A percentile compares a stretch with the other conserved stretches of the same genome.
These are phyloP conservation scores for Aphodius granarius DNA, from an alignment of 2,888 invertebrate genomes.

Conservation along the genomic window DNA sequence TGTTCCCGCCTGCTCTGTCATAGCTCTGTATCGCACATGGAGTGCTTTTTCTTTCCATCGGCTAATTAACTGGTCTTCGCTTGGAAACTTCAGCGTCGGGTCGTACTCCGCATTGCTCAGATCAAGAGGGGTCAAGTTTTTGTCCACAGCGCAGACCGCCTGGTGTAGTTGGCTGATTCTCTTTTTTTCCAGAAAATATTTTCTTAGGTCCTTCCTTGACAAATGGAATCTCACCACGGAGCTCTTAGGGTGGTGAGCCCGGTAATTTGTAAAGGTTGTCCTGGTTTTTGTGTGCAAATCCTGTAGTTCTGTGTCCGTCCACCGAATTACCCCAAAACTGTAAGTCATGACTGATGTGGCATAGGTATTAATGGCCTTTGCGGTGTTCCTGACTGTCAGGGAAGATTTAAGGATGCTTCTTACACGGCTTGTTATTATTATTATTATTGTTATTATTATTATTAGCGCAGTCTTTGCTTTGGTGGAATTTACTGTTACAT, in stretches of 20 bases:
- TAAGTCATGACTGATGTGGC: neutral
- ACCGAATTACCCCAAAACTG: neutral
- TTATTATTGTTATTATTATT: too few relatives aligned
- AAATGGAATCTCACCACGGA: constrained; percentile 16
- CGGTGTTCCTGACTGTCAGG: too few relatives aligned
- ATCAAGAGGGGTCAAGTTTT: neutral
- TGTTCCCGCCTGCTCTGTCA: neutral
- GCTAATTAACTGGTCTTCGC: neutral
- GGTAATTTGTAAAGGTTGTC: constrained; percentile 12
- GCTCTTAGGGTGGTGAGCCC: constrained; percentile 15
- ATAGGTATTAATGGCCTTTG: too few relatives aligned
- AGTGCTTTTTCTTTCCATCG: constrained; percentile 5
- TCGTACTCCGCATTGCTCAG: neutral
- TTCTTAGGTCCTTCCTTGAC: constrained; percentile 1
- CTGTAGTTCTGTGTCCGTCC: neutral
- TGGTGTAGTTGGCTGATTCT: neutral
- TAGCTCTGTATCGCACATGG: neutral
- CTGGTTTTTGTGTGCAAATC: constrained; percentile 12
- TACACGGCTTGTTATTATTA: too few relatives aligned
- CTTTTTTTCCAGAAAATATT: constrained; percentile 2
- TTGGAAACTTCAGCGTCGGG: neutral
- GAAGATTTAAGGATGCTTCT: too few relatives aligned
- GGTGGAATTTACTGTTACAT: too few relatives aligned
- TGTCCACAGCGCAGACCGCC: neutral
- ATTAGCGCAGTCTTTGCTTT: too few relatives aligned